Conservation (phyloP, 2,888 invertebrate genomes). For the Melanostoma mellinum region DNA sequence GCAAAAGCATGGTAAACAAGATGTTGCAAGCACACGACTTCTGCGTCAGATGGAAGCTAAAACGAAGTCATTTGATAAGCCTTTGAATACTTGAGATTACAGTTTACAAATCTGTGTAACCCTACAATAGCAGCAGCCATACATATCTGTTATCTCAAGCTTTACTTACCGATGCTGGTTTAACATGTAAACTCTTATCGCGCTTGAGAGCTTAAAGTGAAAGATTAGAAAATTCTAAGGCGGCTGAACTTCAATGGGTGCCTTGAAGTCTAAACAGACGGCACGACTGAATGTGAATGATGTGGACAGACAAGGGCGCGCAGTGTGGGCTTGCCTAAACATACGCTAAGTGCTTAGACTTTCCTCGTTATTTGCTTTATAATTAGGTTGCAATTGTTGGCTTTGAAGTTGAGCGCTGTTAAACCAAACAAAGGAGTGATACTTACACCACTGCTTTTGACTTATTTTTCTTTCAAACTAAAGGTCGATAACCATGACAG, state of each 20-base stretch:
- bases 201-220: conserved; percentile 1
- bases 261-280: conserved; percentile 45
- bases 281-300: too few relatives aligned
- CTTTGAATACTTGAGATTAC: conserved; percentile 44
- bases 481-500: conserved; percentile 17
- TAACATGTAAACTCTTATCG: conserved; percentile 38
- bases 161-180: conserved; percentile 25
- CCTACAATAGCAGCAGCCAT: conserved; percentile 7
- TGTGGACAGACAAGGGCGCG: not conserved
- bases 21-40: conserved; percentile 45
- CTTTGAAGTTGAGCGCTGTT: conserved; percentile 51
- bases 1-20: conserved; percentile 15
- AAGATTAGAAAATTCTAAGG: conserved; percentile 50
- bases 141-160: conserved; percentile 19
- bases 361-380: conserved; percentile 40
- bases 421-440: conserved; percentile 58
- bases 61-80: conserved; percentile 54
- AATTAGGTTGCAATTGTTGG: conserved; percentile 43
- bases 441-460: not conserved
- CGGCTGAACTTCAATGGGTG: conserved; percentile 56
- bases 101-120: conserved; percentile 48
- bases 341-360: conserved; percentile 41
- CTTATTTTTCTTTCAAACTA: not conserved
- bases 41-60: conserved; percentile 34
- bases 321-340: conserved; percentile 12